Evolutionary conservation across 1,140 invertebrate genomes (phyloP).

Genomic region (Drosophila tropicalis): DNA sequence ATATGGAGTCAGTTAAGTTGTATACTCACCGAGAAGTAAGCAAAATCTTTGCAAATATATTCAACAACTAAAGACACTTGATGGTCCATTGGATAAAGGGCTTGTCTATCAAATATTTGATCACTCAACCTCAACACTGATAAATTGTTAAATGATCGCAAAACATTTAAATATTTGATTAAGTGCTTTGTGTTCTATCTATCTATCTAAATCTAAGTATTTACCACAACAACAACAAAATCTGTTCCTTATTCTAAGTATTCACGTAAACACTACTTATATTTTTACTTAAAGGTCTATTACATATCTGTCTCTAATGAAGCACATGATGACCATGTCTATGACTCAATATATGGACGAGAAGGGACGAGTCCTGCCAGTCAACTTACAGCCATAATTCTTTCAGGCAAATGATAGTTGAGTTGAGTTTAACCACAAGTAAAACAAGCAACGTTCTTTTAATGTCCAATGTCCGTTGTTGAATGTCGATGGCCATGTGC

Average conservation of each 20-base stretch:
- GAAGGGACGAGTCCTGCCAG: background rate
- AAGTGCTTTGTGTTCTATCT: too few species aligned
- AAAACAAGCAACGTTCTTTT: conserved; percentile 26
- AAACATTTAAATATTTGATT: too few species aligned
- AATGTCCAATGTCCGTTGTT: conserved; percentile 46
- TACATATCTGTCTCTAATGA: conserved; percentile 31
- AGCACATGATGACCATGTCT: conserved; percentile 33
- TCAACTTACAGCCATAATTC: conserved; percentile 23
- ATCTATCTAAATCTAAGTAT: too few species aligned
- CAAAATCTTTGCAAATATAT: background rate
- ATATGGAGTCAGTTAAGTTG: conserved; percentile 9
- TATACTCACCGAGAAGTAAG: background rate
- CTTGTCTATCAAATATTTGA: too few species aligned
- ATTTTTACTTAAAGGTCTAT: background rate
- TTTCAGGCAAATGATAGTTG: conserved; percentile 45
- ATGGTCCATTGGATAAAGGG: too few species aligned
- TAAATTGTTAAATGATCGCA: too few species aligned
- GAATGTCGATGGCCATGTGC: conserved; percentile 63
- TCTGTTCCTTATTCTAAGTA: conserved; percentile 6
- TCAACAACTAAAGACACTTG: too few species aligned
- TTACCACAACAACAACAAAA: too few species aligned
- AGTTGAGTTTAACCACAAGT: conserved; percentile 18
- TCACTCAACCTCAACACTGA: too few species aligned
- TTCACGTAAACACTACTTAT: background rate
- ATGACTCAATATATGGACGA: conserved; percentile 7